phyloP scores from a whole-genome alignment of 2,113 vertebrate genomes.

The Beaufortia kweichowensis region DNA sequence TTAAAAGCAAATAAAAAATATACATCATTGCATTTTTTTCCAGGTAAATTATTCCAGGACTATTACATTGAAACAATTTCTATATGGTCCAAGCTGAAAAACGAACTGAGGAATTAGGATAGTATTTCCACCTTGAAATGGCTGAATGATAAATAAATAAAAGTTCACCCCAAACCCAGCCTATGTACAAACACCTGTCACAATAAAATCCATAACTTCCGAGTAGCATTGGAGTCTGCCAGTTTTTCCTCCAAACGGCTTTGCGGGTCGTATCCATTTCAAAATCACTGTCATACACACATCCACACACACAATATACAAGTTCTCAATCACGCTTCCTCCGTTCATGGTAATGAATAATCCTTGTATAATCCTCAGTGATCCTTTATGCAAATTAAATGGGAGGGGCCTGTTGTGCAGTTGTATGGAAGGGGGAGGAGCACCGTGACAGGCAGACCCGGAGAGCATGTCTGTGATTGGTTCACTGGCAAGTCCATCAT shows the following conservation, averaged over 20 bases:
- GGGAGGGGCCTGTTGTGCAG: constrained; percentile 57
- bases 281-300: constrained; percentile 37
- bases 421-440: constrained; percentile 57
- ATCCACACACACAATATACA: neutral
- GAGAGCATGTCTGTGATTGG: constrained; percentile 56
- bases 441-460: constrained; percentile 55
- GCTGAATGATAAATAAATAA: constrained; percentile 76
- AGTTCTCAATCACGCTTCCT: neutral
- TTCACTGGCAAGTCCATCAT: constrained; percentile 78
- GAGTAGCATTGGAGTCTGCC: constrained; percentile 36
- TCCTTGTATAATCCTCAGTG: neutral
- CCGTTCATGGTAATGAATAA: neutral
- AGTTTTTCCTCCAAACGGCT: constrained; percentile 21
- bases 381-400: constrained; percentile 27
- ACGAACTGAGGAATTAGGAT: constrained; percentile 42
- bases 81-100: constrained; percentile 51
- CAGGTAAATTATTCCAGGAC: constrained; percentile 12
- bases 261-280: constrained; percentile 42
- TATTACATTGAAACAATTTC: neutral
- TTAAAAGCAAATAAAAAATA: constrained; percentile 57
- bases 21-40: constrained; percentile 45
- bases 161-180: constrained; percentile 64
- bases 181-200: constrained; percentile 72
- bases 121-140: constrained; percentile 34
- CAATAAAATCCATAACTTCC: constrained; percentile 13